Evolutionary conservation across 2,797 vertebrate species (phyloP), one percentile per base, ranked within the genome.

Genomic region (Tauraco hartlaubi): DNA sequence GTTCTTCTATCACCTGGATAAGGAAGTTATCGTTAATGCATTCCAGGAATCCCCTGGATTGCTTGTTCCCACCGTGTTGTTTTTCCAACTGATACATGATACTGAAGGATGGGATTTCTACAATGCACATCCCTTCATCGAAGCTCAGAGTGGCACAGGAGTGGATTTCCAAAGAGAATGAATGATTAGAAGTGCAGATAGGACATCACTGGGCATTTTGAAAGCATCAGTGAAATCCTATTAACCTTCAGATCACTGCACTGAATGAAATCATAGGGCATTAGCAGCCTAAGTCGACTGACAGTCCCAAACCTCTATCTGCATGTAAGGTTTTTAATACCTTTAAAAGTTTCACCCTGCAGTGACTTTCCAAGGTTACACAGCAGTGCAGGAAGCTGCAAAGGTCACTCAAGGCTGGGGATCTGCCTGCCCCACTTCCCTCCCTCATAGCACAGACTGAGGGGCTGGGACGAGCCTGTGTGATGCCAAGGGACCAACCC

Each of bases 251-350:
- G 48, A 49, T 39, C 52, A 28, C 33, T 56, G 49, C 46, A 10
- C 12, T 69, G 55, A 41, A 19, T 51, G 66, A 51, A 81, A 90
- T 62, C 62, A 87, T 74, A n/a, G n/a, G 59, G 19, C 29, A 33
- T 44, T 17, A 61, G 49, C 72, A 91, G 48, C n/a, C 72, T 20
- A 21, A 52, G 25, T 1, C 12, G 5, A 61, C 33, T 46, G n/a
- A 31, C 83, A 92, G 46, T 26, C 46, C 54, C n/a, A 52, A 33
- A 82, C 75, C 85, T 31, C 56, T 62, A 4, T 37, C 41, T 62
- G 28, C 0, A 0, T 2, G 0, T 15, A 25, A 90, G 15, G 37
- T 41, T 21, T 12, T 49, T 28, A 62, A 46, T 22, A 31, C 46
- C 67, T 82, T 59, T 26, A 7, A 58, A 54, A 89, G n/a, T 48